Percentiles rank a stretch among this genome's conserved stretches.
These are phyloP conservation scores for Bombus pascuorum DNA, from an alignment of 1,140 invertebrate species.

Conservation along the genomic window DNA sequence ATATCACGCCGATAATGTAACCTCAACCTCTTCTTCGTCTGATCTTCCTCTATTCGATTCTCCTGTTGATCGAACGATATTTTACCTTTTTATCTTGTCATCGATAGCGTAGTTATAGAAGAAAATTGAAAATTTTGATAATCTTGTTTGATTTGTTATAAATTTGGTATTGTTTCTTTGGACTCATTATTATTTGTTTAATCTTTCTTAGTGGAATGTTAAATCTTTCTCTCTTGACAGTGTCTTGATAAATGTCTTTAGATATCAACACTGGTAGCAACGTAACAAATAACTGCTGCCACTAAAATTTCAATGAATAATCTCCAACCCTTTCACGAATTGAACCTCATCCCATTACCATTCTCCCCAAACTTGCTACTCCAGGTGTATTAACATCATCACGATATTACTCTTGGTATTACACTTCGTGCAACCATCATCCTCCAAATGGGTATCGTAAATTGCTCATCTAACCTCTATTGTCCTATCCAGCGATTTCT, in stretches of 20 bases:
- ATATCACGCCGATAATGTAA: slow-evolving; percentile 64
- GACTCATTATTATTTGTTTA: not conserved
- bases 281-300: not conserved
- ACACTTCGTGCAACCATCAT: not conserved
- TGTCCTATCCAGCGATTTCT: not conserved
- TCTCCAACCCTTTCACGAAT: not conserved
- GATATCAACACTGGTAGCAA: not conserved
- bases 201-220: not conserved
- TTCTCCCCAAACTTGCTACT: not conserved
- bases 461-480: not conserved
- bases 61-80: not conserved
- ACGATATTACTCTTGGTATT: not conserved
- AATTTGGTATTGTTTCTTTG: not conserved
- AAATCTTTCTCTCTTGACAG: not conserved
- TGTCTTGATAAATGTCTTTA: not conserved
- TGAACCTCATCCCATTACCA: not conserved
- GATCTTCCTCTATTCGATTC: not conserved
- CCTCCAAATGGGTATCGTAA: not conserved
- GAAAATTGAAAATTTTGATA: not conserved
- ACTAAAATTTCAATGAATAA: not conserved
- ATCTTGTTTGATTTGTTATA: not conserved
- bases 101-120: not conserved
- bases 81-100: not conserved
- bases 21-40: slow-evolving; percentile 1
- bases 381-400: not conserved